Evolutionary conservation across 2,888 invertebrate genomes (phyloP).

Genomic region (Prenolepis imparis): DNA sequence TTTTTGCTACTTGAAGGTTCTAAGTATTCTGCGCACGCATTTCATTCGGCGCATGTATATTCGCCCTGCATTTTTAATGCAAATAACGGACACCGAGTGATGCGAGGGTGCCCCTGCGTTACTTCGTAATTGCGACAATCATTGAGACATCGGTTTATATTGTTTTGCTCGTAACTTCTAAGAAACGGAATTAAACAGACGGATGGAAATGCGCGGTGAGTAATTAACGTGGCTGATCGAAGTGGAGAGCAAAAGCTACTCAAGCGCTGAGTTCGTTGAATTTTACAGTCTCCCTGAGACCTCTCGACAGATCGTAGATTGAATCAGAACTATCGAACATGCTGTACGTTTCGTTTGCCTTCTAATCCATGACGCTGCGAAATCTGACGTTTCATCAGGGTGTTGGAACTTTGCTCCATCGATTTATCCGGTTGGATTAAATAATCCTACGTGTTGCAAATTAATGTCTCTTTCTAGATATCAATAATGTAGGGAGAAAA

Average conservation of each 20-base stretch:
- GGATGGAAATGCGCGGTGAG: not conserved
- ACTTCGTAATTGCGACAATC: constrained; percentile 20
- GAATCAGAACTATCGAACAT: not conserved
- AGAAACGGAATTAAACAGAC: constrained; percentile 1
- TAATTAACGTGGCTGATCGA: constrained; percentile 18
- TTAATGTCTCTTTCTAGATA: not conserved
- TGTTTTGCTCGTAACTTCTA: constrained; percentile 22
- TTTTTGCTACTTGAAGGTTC: not conserved
- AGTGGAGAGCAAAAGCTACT: not conserved
- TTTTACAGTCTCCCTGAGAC: constrained; percentile 14
- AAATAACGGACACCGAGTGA: constrained; percentile 19
- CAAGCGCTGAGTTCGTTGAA: not conserved
- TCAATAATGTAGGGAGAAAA: constrained; percentile 2
- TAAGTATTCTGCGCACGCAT: constrained; percentile 35
- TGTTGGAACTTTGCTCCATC: not conserved
- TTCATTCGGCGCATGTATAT: constrained; percentile 11
- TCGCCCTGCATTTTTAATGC: constrained; percentile 35
- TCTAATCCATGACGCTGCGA: not conserved
- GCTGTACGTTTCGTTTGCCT: not conserved
- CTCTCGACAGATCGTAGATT: not conserved
- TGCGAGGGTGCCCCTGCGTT: not conserved
- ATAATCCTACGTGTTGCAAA: not conserved
- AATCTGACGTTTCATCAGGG: not conserved
- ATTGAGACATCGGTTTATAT: not conserved
- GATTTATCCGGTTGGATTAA: not conserved